Conservation (phyloP, 2,888 invertebrate species). For the Xanthorhoe spadicearia region DNA sequence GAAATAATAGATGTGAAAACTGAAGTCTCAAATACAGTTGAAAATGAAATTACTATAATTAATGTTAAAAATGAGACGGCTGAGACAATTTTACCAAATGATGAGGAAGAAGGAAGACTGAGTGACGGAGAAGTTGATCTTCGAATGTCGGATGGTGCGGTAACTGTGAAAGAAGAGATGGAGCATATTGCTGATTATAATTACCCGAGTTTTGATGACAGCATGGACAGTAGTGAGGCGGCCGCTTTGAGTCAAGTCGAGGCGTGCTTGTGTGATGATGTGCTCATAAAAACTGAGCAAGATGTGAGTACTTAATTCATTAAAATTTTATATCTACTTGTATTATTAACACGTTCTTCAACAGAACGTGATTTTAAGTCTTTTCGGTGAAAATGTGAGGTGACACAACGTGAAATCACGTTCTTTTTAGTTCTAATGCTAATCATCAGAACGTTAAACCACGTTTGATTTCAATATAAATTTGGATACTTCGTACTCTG, state of each 20-base stretch:
- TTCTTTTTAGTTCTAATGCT: too few species aligned
- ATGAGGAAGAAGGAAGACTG: conserved; percentile 34
- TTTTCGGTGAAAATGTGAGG: too few species aligned
- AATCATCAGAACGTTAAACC: too few species aligned
- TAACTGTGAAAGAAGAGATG: conserved; percentile 62
- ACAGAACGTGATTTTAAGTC: too few species aligned
- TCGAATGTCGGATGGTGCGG: conserved; percentile 40
- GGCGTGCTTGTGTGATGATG: conserved; percentile 67
- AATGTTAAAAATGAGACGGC: conserved; percentile 29
- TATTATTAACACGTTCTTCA: too few species aligned
- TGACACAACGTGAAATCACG: too few species aligned
- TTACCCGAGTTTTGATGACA: conserved; percentile 68
- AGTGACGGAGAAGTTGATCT: conserved; percentile 36
- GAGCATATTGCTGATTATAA: conserved; percentile 61
- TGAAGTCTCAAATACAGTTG: conserved; percentile 12
- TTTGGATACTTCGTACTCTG: too few species aligned
- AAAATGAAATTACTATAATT: conserved; percentile 25
- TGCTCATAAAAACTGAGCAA: conserved; percentile 60
- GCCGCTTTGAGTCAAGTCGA: conserved; percentile 71
- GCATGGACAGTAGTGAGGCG: conserved; percentile 72
- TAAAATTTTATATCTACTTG: too few species aligned
- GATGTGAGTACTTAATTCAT: conserved; percentile 26
- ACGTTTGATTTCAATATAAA: too few species aligned
- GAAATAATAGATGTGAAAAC: conserved; percentile 3
- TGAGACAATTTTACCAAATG: conserved; percentile 32